Base-by-base conservation (phyloP, 2,888 invertebrate genomes). In the Strigamia maritima region DNA sequence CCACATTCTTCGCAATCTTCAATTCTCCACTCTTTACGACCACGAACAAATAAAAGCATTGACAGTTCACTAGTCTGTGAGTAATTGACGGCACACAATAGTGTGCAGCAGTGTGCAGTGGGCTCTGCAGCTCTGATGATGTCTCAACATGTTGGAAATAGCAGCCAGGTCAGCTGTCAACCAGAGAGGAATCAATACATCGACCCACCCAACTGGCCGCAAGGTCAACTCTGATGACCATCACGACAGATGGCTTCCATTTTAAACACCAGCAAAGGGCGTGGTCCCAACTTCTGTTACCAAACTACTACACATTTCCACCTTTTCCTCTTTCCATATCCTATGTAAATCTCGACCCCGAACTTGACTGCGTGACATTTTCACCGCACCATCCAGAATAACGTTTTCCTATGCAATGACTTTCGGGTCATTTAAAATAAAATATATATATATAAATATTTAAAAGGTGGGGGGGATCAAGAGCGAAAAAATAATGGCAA, bases 81-180 rank as follows among this genome's bases (percentile, higher is more conserved):
- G 70, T 70, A 70, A 70, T 70, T 70, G 70, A 70, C 70, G 70
- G 70, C 28, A n/a, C 28, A 70, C 26, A 70, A 70, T 28, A 28
- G 70, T 28, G 70, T 22, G 60, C n/a, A n/a, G n/a, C 14, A 28
- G 70, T 28, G 70, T 14, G 70, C 28, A 26, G 14, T 16, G 26
- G 10, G 28, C 70, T 24, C 70, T 26, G 26, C 70, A 7, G n/a
- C 26, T 70, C 70, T 70, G 70, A 70, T 70, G 70, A 70, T 70
- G 70, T 70, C 70, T 70, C 70, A 70, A 70, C 70, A 70, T 70
- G 70, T 70, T 70, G 70, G 70, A 70, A 70, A 70, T 70, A 70
- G 70, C 70, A 26, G 70, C 26, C 70, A 70, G 70, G 70, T 70
- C 70, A 70, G 70, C 70, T 70, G 70, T 70, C 70, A 70, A 70